Base-by-base conservation (phyloP, 2,888 invertebrate genomes). In the Drosophila ezoana region DNA sequence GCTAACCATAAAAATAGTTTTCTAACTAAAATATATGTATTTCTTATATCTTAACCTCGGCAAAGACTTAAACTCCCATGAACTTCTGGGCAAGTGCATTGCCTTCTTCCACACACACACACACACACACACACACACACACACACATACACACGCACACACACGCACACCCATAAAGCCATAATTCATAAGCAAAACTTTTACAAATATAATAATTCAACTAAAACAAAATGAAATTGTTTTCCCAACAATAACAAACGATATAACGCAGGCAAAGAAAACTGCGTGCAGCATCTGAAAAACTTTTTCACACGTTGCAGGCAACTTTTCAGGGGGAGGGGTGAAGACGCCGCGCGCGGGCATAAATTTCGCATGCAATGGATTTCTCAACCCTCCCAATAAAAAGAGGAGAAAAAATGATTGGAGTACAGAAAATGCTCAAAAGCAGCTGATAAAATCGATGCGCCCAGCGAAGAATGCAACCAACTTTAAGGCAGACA, bases 161-260 rank as follows among this genome's bases (percentile, higher is more conserved):
- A n/a, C 47, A n/a, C 44, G 10, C 52, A 41, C 61, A 13, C 43
- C 3, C 28, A 18, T 35, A 60, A 8, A 59, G 52, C 71, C 83
- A 87, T 83, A 86, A 88, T 83, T 83, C 87, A 82, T 88, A 77
- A 88, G 87, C 66, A 86, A 70, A 83, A 83, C 74, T 83, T 83
- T 86, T 66, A 56, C 88, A 88, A 88, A 83, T 86, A 86, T 80
- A 83, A 83, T 86, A 83, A 88, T 83, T 88, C 88, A 83, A 80
- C 67, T 87, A 84, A 71, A 84, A 71, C 79, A 87, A 81, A 78
- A 74, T 81, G 48, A 70, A 74, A 59, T 72, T 64, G 63, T 63
- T 59, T 57, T 38, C 18, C 37, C 28, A 49, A 58, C 60, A 65
- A 23, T 11, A 47, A 44, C 18, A 49, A 57, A 49, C 48, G 56